Evolutionary conservation across 2,888 invertebrate genomes (phyloP).

Genomic region (Drosophila paracracens): DNA sequence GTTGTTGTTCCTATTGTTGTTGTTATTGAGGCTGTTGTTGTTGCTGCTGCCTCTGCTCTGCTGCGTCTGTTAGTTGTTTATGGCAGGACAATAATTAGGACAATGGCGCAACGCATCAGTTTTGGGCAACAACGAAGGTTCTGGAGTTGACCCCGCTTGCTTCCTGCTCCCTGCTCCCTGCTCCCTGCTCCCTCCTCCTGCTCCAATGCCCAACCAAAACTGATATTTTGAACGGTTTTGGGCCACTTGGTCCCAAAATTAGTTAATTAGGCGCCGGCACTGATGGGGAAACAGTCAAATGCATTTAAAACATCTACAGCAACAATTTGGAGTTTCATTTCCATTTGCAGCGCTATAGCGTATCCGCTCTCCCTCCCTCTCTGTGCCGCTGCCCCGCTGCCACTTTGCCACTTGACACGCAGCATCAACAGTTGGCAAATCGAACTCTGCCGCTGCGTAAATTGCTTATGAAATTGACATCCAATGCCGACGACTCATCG

Average conservation of each 20-base stretch:
- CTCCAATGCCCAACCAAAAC: slow-evolving; percentile 13
- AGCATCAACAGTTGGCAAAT: slow-evolving; percentile 79
- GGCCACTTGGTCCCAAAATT: slow-evolving; percentile 55
- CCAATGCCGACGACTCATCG: slow-evolving; percentile 57
- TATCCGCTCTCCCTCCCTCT: not conserved
- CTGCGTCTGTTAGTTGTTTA: slow-evolving; percentile 71
- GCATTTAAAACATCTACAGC: slow-evolving; percentile 27
- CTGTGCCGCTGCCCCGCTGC: not conserved
- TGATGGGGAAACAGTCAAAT: slow-evolving; percentile 49
- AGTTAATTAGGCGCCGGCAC: slow-evolving; percentile 73
- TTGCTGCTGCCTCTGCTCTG: slow-evolving; percentile 25
- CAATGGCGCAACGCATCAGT: slow-evolving; percentile 67
- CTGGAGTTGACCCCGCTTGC: slow-evolving; percentile 36
- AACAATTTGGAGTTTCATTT: slow-evolving; percentile 31
- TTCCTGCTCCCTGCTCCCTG: not conserved
- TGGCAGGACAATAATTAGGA: slow-evolving; percentile 80
- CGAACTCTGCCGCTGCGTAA: slow-evolving; percentile 74
- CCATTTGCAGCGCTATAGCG: slow-evolving; percentile 1
- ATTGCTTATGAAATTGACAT: slow-evolving; percentile 82
- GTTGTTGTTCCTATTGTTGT: slow-evolving; percentile 7
- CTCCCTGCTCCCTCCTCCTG: not conserved
- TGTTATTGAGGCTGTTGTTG: slow-evolving; percentile 10
- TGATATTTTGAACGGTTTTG: slow-evolving; percentile 42
- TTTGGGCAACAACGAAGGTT: slow-evolving; percentile 39
- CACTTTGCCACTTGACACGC: slow-evolving; percentile 34